Conservation (phyloP, 2,888 invertebrate species). For the Ischnus inquisitorius region DNA sequence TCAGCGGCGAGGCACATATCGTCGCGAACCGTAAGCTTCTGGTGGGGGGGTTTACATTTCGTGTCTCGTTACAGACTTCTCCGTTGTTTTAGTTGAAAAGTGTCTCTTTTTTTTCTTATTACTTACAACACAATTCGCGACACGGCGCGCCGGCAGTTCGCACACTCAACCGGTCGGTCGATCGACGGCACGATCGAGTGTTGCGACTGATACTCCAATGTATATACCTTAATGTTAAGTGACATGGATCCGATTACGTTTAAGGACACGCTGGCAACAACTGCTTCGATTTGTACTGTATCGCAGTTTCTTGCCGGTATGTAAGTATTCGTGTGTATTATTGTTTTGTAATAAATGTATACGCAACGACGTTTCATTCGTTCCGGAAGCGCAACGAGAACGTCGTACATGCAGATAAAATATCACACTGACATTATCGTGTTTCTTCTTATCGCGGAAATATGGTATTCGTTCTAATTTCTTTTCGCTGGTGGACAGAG, state of each 20-base stretch:
- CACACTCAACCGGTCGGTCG: background rate
- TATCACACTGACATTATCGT: background rate
- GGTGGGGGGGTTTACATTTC: background rate
- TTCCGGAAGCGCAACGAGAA: background rate
- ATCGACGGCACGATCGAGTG: constrained; percentile 1
- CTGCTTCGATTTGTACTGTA: constrained; percentile 92
- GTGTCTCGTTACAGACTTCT: background rate
- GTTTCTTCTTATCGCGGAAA: constrained; percentile 1
- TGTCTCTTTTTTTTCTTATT: no score
- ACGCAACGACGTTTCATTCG: background rate
- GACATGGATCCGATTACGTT: constrained; percentile 83
- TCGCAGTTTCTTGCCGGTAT: constrained; percentile 94
- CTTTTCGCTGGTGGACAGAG: background rate
- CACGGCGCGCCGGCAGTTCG: background rate
- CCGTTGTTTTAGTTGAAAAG: constrained; percentile 4
- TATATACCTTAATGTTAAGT: constrained; percentile 10
- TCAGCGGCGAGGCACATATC: background rate
- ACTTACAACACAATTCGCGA: background rate
- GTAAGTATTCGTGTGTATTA: constrained; percentile 87
- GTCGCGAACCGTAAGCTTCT: background rate
- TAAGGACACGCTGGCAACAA: constrained; percentile 86
- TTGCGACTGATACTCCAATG: background rate
- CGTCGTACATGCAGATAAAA: background rate
- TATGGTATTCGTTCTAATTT: background rate
- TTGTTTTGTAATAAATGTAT: background rate